phyloP scores from a whole-genome alignment of 2,797 vertebrate species.

The Capromys pilorides region DNA sequence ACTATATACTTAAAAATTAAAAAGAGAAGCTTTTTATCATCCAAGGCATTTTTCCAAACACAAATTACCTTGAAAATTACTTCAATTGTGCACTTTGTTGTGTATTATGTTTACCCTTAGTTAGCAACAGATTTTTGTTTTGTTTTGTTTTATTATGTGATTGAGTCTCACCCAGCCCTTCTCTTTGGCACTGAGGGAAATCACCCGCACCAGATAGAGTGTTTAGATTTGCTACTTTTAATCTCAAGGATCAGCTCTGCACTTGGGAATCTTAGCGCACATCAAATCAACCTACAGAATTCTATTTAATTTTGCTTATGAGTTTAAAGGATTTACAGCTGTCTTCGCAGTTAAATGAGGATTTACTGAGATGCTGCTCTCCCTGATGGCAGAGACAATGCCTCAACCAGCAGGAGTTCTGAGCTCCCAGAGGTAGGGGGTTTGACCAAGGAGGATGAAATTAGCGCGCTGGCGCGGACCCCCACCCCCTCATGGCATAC shows the following conservation, averaged over 20 bases:
- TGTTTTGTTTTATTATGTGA: conserved; percentile 52
- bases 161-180: conserved; percentile 28
- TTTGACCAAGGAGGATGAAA: conserved; percentile 66
- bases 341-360: conserved; percentile 74
- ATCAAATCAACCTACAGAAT: conserved; percentile 64
- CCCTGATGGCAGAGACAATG: conserved; percentile 43
- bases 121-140: conserved; percentile 4
- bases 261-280: conserved; percentile 53
- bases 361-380: conserved; percentile 58
- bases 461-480: neutral
- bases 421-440: conserved; percentile 8
- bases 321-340: conserved; percentile 71
- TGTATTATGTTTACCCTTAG: neutral
- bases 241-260: conserved; percentile 57
- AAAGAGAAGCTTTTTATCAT: neutral
- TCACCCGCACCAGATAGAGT: neutral
- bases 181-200: neutral
- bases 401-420: conserved; percentile 62
- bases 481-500: neutral
- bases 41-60: conserved; percentile 7
- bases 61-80: conserved; percentile 25
- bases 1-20: conserved; percentile 29
- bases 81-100: neutral
- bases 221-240: conserved; percentile 54
- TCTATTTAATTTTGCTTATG: conserved; percentile 68